Percentiles rank a stretch among this genome's conserved stretches.
Evolutionary conservation across 2,888 invertebrate genomes (phyloP).

Genomic region (Nezara viridula): DNA sequence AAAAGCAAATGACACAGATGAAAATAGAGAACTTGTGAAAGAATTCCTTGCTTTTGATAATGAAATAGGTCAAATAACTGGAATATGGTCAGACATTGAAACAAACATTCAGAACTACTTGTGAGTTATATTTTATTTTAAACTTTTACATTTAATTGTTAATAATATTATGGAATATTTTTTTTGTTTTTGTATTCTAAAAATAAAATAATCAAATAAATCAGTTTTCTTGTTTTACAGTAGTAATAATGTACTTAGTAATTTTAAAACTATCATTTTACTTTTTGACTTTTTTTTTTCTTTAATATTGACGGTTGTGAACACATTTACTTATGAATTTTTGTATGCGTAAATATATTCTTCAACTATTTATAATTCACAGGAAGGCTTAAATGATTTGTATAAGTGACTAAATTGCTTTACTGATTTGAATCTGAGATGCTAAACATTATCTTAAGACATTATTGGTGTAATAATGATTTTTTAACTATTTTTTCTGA

Average conservation of each 20-base stretch:
- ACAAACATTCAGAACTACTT: conserved; percentile 72
- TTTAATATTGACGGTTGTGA: neutral
- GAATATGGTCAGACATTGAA: conserved; percentile 74
- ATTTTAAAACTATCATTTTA: neutral
- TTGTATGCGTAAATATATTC: too few relatives aligned
- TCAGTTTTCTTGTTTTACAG: neutral
- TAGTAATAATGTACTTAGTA: neutral
- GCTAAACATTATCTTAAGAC: neutral
- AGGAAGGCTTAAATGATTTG: neutral
- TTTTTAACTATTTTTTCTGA: neutral
- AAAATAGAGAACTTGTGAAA: conserved; percentile 69
- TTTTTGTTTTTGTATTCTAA: neutral
- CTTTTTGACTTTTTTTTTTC: neutral
- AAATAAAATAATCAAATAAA: neutral
- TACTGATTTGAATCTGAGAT: neutral
- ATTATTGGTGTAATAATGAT: neutral
- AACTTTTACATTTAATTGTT: conserved; percentile 11
- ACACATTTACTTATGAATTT: too few relatives aligned
- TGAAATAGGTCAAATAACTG: conserved; percentile 74
- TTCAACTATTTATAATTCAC: neutral
- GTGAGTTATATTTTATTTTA: conserved; percentile 60
- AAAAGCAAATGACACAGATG: conserved; percentile 63
- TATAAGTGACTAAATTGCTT: neutral
- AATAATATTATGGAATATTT: neutral
- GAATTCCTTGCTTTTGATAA: conserved; percentile 74